Conservation (phyloP, 2,113 vertebrate genomes). For the Dicaeum eximium region DNA sequence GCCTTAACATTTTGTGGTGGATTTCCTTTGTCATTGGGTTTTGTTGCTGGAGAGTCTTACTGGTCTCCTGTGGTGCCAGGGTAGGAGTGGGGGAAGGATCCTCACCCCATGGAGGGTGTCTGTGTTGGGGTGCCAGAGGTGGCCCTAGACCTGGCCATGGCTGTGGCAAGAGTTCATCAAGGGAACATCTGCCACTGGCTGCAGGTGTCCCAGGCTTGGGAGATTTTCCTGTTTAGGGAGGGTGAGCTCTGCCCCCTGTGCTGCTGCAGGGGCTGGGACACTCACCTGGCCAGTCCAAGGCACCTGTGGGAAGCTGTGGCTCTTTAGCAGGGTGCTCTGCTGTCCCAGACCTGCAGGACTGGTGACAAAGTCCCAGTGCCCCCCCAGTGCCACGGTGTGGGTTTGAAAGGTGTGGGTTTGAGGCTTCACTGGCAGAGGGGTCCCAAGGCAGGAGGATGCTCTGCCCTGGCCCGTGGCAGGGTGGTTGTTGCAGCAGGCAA, state of each 20-base stretch:
- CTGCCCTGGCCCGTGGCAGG: neutral
- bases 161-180: neutral
- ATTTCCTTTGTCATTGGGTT: neutral
- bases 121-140: neutral
- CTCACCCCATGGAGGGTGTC: neutral
- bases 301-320: neutral
- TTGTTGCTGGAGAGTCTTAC: neutral
- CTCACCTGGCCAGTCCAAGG: rapidly evolving
- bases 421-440: neutral
- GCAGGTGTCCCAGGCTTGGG: neutral
- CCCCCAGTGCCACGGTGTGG: rapidly evolving
- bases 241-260: neutral
- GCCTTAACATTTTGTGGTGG: neutral
- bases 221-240: neutral
- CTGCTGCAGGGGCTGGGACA: neutral
- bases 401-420: neutral
- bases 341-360: neutral
- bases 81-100: neutral
- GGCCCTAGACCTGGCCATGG: neutral
- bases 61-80: rapidly evolving
- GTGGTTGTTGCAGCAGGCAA: neutral
- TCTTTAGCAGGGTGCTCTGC: neutral
- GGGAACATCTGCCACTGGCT: neutral
- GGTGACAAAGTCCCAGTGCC: neutral
- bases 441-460: neutral